These are phyloP conservation scores for Dasypus novemcinctus DNA, from an alignment of 2,113 vertebrate genomes.

Conservation along the genomic window DNA sequence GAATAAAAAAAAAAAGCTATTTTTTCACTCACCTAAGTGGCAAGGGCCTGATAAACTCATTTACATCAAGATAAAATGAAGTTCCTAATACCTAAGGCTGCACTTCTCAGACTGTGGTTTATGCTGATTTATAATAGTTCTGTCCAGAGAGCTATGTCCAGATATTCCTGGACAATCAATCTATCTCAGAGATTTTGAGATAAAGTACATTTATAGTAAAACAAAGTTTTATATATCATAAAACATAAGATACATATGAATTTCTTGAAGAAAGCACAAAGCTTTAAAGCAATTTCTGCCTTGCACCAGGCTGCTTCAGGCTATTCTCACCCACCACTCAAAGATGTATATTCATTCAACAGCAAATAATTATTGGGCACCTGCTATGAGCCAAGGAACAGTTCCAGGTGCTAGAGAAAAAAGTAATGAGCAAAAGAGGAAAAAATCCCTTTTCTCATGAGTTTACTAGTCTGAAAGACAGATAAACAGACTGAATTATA, in stretches of 20 bases:
- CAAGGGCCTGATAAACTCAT: not conserved
- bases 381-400: not conserved
- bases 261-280: not conserved
- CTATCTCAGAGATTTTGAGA: conserved; percentile 4
- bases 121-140: not conserved
- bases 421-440: not conserved
- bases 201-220: conserved; percentile 30
- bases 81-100: not conserved
- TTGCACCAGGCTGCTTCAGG: not conserved
- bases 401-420: not conserved
- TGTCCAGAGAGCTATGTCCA: not conserved
- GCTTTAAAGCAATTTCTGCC: not conserved
- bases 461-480: not conserved
- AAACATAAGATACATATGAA: not conserved
- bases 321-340: not conserved
- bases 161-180: not conserved
- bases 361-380: not conserved
- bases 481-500: not conserved
- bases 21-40: not conserved
- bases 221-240: not conserved
- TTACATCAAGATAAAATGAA: conserved; percentile 26
- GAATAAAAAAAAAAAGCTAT: no score
- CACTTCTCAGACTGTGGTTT: not conserved
- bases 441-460: not conserved
- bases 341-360: not conserved